These are phyloP conservation scores for Catalaphyllia jardinei DNA, from an alignment of 64 coral and sea anemone genomes.

Conservation along the genomic window DNA sequence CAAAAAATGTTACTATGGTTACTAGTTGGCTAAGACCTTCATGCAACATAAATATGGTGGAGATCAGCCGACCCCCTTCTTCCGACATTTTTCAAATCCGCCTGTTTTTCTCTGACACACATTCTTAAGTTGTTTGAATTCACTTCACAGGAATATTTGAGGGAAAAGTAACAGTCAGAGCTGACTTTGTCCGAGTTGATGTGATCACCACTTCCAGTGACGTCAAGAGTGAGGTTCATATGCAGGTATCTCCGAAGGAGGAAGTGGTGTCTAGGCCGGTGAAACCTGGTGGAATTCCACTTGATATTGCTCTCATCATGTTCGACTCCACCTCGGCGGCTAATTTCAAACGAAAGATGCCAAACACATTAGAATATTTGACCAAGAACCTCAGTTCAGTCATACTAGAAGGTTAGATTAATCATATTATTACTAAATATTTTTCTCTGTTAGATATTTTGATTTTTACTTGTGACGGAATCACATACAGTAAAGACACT, in stretches of 20 bases:
- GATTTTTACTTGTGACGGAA: background rate
- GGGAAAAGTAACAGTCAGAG: background rate
- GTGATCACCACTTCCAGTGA: background rate
- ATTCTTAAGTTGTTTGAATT: too few species aligned
- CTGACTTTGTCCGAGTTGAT: slow-evolving; percentile 22
- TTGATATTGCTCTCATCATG: slow-evolving; percentile 47
- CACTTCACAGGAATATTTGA: background rate
- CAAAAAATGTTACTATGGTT: too few species aligned
- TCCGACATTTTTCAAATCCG: too few species aligned
- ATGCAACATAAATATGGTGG: too few species aligned
- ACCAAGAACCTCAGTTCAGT: background rate
- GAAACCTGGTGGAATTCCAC: slow-evolving; percentile 13
- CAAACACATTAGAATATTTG: slow-evolving; percentile 25
- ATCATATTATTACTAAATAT: background rate
- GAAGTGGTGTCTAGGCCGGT: slow-evolving; percentile 21
- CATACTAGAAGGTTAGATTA: background rate
- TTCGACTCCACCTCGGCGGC: slow-evolving; percentile 47
- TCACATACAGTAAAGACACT: too few species aligned
- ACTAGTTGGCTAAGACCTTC: too few species aligned
- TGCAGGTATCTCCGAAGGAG: slow-evolving; percentile 19
- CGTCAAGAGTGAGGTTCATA: slow-evolving; percentile 23
- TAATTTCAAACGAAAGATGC: slow-evolving; percentile 41
- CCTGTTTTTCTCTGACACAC: too few species aligned
- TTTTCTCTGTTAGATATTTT: background rate
- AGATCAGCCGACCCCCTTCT: too few species aligned